A percentile compares a stretch with the other conserved stretches of the same genome.
These are phyloP conservation scores for Pectinophora gossypiella DNA, from an alignment of 1,140 invertebrate genomes.

Conservation along the genomic window DNA sequence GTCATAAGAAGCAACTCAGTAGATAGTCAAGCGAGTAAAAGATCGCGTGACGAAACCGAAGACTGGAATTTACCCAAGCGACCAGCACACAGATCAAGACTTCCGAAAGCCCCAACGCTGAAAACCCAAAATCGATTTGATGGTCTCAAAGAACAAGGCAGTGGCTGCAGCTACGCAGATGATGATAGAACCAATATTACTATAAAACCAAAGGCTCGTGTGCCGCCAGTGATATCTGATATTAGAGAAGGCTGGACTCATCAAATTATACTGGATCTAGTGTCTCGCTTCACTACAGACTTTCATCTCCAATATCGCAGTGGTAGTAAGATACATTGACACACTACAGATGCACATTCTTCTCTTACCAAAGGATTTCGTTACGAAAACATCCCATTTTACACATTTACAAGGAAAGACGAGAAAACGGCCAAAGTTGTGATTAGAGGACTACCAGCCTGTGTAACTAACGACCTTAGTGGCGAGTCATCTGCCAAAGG, in stretches of 20 bases:
- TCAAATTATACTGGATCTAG: neutral
- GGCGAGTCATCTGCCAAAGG: neutral
- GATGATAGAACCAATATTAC: neutral
- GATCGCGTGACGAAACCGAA: neutral
- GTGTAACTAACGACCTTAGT: neutral
- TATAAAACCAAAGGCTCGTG: neutral
- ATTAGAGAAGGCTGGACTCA: neutral
- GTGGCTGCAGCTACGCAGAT: too few species aligned
- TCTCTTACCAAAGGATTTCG: neutral
- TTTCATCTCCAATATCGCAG: neutral
- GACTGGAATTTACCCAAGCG: neutral
- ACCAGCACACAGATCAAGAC: neutral
- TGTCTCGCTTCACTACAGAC: neutral
- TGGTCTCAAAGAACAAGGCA: too few species aligned
- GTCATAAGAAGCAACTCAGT: too few species aligned
- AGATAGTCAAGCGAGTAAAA: too few species aligned
- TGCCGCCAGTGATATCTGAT: neutral
- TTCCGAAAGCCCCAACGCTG: neutral
- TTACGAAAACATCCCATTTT: neutral
- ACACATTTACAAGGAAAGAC: neutral
- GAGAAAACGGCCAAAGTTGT: neutral
- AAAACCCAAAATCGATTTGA: neutral
- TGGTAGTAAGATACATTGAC: neutral
- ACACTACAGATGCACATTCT: neutral
- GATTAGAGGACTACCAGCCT: neutral